These are phyloP conservation scores for Anolis sagrei DNA, from an alignment of 2,113 vertebrate species.

Conservation along the genomic window DNA sequence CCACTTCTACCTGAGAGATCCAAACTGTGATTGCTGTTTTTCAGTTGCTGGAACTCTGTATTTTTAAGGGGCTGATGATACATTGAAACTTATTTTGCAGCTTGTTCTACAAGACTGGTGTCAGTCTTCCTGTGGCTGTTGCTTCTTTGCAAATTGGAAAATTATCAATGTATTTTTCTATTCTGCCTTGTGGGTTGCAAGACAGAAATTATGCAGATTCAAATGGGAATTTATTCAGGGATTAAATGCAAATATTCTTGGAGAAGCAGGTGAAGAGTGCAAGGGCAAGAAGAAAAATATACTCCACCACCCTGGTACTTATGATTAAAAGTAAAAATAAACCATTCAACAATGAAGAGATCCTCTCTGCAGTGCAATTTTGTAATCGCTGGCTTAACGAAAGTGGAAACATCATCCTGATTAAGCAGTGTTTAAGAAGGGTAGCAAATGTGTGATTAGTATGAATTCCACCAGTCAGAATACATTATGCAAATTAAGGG, in stretches of 20 bases:
- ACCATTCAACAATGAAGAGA: rapidly evolving
- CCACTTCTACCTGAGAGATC: background rate
- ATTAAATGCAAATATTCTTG: background rate
- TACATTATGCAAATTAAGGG: conserved; percentile 25
- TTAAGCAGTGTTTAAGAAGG: conserved; percentile 11
- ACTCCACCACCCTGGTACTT: background rate
- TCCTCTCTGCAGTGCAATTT: background rate
- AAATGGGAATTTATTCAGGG: background rate
- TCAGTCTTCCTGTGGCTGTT: background rate
- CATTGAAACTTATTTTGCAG: background rate
- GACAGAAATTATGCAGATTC: background rate
- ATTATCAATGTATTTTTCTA: too few species aligned
- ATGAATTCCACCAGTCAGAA: background rate
- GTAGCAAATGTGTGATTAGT: background rate
- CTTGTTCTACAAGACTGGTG: background rate
- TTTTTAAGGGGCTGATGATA: background rate
- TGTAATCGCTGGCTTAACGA: background rate
- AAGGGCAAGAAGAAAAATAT: background rate
- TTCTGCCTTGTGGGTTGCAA: background rate
- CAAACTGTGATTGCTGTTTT: background rate
- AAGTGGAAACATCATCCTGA: conserved; percentile 31
- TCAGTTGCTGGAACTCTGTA: background rate
- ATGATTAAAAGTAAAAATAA: background rate
- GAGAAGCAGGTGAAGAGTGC: background rate
- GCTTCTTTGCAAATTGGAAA: background rate